Base-by-base conservation (phyloP, 2,797 vertebrate genomes). In the Cossypha heuglini region DNA sequence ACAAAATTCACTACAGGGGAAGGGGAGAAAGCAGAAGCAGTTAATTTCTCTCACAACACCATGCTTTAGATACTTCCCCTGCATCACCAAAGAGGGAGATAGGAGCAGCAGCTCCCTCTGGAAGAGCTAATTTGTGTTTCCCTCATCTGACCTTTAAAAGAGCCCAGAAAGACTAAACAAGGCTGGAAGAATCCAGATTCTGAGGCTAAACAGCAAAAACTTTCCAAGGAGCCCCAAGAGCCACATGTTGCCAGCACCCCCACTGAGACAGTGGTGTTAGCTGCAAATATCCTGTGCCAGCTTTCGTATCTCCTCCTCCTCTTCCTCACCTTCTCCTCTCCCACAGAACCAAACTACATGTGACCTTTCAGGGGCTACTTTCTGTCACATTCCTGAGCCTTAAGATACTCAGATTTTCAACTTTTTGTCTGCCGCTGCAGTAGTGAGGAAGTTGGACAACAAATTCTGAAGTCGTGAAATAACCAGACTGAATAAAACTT, bases 111-210 rank as follows among this genome's bases (percentile, higher is more conserved):
- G 26, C 52, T 83, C 48, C 16, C 16, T 45, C 26, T 71, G 63
- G 74, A 78, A 88, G 46, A 73, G 16, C 24, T 71, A 80, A 48
- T 85, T 85, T 61, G 31, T 38, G 14, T 82, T 92, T 87, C 52
- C 78, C 78, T 82, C 84, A 59, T 40, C 26, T 94, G 93, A 91
- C 57, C 72, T 94, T 85, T 79, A 74, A 93, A 77, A 37, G 21
- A 91, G 45, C 48, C 33, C 75, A 79, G 81, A 93, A 91, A 94
- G 85, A 87, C 87, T 91, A 92, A 95, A 91, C 89, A 86, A 64
- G 19, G 11, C 62, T 80, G 57, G 57, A 86, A 63, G 68, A 93
- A 94, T 54, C 59, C 86, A 89, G 51, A 51, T 63, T 91, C 37
- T 6, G 54, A 57, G 43, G 59, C 48, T 73, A 61, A 92, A 91